Base-by-base conservation (phyloP, 2,888 invertebrate genomes). In the Lomographa bimaculata region DNA sequence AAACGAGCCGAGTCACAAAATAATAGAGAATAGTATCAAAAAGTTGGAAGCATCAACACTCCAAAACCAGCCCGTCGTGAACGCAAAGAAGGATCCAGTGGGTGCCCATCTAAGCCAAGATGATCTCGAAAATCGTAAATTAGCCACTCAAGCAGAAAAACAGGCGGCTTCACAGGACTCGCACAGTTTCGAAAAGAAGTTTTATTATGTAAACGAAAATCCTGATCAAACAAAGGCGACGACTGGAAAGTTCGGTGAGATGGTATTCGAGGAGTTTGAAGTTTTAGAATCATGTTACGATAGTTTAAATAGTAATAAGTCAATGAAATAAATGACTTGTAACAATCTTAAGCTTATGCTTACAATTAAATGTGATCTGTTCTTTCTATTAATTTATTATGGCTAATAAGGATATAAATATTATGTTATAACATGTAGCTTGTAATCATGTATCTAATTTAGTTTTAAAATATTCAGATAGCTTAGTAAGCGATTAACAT, bases 251-350 rank as follows among this genome's bases (percentile, higher is more conserved):
- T 93, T 93, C 57, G 94, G 94, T 23, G 95, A 96, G 59, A 96
- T 96, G 92, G 95, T 96, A 57, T 96, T 96, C 58, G 96, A 96
- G 79, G 94, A 94, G 60, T 94, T 94, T 56, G 93, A 94, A 82
- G 92, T 94, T 33, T 90, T 93, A 67, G 93, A 92, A 71, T 79
- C 89, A 46, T 87, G 86, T 72, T 90, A 85, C 60, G 92, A 92
- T 72, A 91, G 91, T 77, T 82, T 92, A 66, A 91, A 85, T 82
- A 89, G 87, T 54, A 85, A 84, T 82, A 89, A 85, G 77, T 85
- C 87, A 50, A 64, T 79, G 60, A 85, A 85, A 64, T 84, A 79
- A 76, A 56, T 43, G 47, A 58, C 44, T 50, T 50, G 57, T 57
- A 59, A 54, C 43, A 54, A 59, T 54, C 23, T 62, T 74, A 77